Evolutionary conservation across 2,113 vertebrate species (phyloP), one percentile per base, ranked within the genome.

Genomic region (Corythoichthys haematopterus): DNA sequence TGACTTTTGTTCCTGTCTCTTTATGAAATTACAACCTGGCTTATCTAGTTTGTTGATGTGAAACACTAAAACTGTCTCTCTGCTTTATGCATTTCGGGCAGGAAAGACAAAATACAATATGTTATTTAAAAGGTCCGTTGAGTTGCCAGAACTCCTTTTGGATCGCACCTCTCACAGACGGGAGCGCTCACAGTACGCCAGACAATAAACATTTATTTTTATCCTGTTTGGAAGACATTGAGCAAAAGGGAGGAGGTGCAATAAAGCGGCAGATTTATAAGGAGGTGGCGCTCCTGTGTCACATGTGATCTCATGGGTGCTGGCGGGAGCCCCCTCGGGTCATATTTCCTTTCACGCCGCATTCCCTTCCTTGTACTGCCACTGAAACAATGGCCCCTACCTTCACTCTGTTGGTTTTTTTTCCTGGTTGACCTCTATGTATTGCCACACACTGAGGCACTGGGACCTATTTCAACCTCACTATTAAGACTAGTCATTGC

Each of bases 261-360:
- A 89, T 89, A 90, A 88, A 82, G 65, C 64, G 35, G 66, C 38
- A 84, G 90, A 92, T 91, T 92, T 92, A 91, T 89, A 75, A 53
- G 72, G 73, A 80, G 75, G 80, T 81, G 75, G 80, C 66, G 75
- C 78, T 88, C 79, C 64, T 82, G 80, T 87, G 89, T 87, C 85
- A 88, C 85, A 78, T 64, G 73, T 75, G 84, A 84, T 88, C 89
- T 79, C 74, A 70, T 46, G 70, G 80, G 87, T 75, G 78, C 68
- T 82, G 84, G 79, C 77, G 86, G 80, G 52, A 53, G 66, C 79
- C 78, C 79, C 84, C 84, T 79, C 65, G 64, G 86, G 87, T 89
- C 88, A 82, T 87, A 90, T 89, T 88, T 90, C 86, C 86, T 88
- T 90, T 85, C 86, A 81, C 82, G 50, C 75, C 70, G 66, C 64